Evolutionary conservation across 2,797 vertebrate species (phyloP), one percentile per base, ranked within the genome.

Genomic region (Tiaroga cobitis): DNA sequence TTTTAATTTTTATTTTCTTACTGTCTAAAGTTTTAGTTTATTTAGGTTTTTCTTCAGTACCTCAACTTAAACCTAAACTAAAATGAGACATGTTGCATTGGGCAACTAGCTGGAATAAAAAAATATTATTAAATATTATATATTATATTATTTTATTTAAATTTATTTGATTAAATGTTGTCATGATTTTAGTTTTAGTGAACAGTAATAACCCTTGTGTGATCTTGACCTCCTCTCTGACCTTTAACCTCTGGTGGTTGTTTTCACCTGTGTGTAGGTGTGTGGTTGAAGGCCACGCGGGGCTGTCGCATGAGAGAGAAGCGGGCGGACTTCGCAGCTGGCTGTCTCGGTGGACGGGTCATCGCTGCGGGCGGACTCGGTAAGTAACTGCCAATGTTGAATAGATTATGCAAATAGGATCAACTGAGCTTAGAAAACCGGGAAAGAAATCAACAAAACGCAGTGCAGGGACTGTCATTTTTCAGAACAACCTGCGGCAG

Each of bases 281-380:
- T 93, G 4, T 99, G 98, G 98, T 94, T 96, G 90, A 99, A 98
- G 91, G 94, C 96, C 15, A 96, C 90, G 65, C 95, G 98, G 0
- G 92, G 93, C 37, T 94, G 96, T 81, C 95, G 97, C 88, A 99
- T 99, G 98, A 96, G 95, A 91, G 97, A 98, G 91, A 99, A 99
- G 93, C 96, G 98, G 87, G 98, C 98, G 0, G 98, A 99, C 93
- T 99, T 99, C 49, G 96, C 97, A 90, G 96, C 97, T 0, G 97
- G 97, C 72, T 96, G 94, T 84, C 94, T 99, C 49, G 97, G 97
- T 85, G 97, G 97, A 92, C 93, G 96, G 86, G 94, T 99, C 84
- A 95, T 99, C 79, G 97, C 94, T 0, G 90, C 96, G 2, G 98
- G 98, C 13, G 98, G 98, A 85, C 95, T 99, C 1, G 98, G 98